Evolutionary conservation across 2,797 vertebrate species (phyloP), one percentile per base, ranked within the genome.

Genomic region (Chloroceryle amazona): DNA sequence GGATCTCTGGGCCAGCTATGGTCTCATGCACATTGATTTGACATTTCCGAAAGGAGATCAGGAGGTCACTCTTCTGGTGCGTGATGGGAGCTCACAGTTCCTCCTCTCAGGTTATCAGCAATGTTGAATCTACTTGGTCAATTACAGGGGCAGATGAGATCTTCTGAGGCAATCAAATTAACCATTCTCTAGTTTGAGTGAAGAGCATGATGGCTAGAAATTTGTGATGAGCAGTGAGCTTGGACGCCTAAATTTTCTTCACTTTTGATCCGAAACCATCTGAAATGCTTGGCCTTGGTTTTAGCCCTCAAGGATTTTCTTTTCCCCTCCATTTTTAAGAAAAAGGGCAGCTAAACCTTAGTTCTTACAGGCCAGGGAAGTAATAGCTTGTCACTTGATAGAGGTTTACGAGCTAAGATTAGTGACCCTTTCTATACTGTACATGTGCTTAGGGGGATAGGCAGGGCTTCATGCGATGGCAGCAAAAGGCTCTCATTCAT

Each of bases 371-470:
- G 31, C 33, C 19, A 3, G 52, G 52, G 68, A 82, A 91, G 70
- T 95, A 94, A 96, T 95, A 96, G 71, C 86, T 96, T 96, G 91
- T 94, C 91, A 85, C 90, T 90, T 90, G 78, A 35, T 44, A 74
- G 74, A 90, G 55, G 86, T 96, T 96, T 94, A 92, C 71, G 90
- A 92, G 74, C 60, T 70, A 66, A 86, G 90, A 92, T 92, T 95
- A 80, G 91, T 92, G 93, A 93, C 74, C 82, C 88, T 81, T 90
- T 80, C 74, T 76, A 10, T 80, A 58, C 26, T 74, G 74, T 80
- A 82, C 83, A 71, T 74, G 86, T 80, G 90, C 83, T 92, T 73
- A 74, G 35, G 70, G 58, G 78, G 47, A 84, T 91, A 95, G 63
- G 62, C 52, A 86, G 73, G 60, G 57, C 89, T 94, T 87, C 55